Base-by-base conservation (phyloP, 2,888 invertebrate genomes). In the Pterobdella sp. region DNA sequence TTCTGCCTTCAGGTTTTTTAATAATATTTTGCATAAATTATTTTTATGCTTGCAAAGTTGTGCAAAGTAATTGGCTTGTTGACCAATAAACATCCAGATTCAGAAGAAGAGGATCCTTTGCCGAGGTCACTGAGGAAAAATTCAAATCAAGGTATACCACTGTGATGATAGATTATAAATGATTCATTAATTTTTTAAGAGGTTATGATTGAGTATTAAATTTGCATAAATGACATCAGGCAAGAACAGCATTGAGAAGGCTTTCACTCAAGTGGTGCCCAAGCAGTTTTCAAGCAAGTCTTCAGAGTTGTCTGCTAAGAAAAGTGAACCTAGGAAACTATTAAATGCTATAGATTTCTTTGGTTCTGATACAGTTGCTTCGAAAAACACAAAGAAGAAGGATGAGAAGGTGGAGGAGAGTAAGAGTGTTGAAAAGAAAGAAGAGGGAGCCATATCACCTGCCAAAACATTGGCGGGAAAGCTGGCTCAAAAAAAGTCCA, bases 321-420 rank as follows among this genome's bases (percentile, higher is more conserved):
- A 35, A 37, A 26, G 64, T n/a, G 49, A 65, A 18, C 35, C 37
- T 32, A 73, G 73, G 70, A 72, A 63, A 32, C 66, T 26, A 18
- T 68, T 75, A 31, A 79, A 72, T 75, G 79, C 75, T 0, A 60
- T 76, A 7, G 81, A 81, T 76, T 82, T 82, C 77, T 82, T 82
- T 77, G 81, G 82, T 4, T 69, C 74, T 14, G 77, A 77, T 0
- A 72, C 79, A 0, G 79, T 81, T 0, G 78, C 80, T 22, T 75
- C 81, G 74, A 78, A 76, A 63, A 7, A 56, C 1, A 26, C 64
- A 64, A 64, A 67, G 49, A 42, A 42, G 49, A 42, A 22, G 7
- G 49, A 42, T 42, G 7, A 14, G 49, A 42, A 42, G 49, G 49
- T 42, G 49, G 49, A 14, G 7, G 22, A 42, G 22, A 22, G 22